Evolutionary conservation across 1,140 invertebrate species (phyloP).

Genomic region (Papilio helenus): DNA sequence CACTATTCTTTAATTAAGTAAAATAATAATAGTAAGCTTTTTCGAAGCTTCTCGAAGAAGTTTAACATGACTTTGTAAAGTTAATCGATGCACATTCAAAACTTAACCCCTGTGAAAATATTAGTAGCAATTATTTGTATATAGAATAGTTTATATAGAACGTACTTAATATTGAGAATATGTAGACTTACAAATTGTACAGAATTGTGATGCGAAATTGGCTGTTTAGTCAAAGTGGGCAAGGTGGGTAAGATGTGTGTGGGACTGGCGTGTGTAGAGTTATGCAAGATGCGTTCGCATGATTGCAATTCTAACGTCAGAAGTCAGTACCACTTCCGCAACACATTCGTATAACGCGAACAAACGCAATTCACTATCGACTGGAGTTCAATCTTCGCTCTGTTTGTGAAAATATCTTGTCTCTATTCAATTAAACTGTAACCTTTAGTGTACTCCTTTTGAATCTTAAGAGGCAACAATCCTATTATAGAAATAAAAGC

Average conservation of each 20-base stretch:
- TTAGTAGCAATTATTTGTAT: not conserved
- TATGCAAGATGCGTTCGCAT: not conserved
- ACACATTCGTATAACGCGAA: not conserved
- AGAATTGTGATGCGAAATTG: not conserved
- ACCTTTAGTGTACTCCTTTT: too few relatives aligned
- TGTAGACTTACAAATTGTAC: too few relatives aligned
- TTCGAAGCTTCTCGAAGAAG: too few relatives aligned
- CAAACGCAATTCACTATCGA: not conserved
- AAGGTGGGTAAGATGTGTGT: not conserved
- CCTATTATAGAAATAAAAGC: not conserved
- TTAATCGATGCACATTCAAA: not conserved
- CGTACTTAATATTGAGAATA: not conserved
- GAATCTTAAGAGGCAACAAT: not conserved
- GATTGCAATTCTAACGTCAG: not conserved
- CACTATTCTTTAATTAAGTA: too few relatives aligned
- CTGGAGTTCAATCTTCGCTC: not conserved
- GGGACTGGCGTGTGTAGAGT: not conserved
- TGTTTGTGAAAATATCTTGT: too few relatives aligned
- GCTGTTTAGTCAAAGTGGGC: not conserved
- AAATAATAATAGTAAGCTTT: too few relatives aligned
- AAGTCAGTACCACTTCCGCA: not conserved
- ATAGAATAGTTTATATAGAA: conserved; percentile 5
- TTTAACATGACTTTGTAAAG: not conserved
- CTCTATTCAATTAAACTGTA: too few relatives aligned
- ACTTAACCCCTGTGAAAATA: not conserved